phyloP scores from a whole-genome alignment of 2,113 vertebrate genomes.

The Chlamydotis undulata region DNA sequence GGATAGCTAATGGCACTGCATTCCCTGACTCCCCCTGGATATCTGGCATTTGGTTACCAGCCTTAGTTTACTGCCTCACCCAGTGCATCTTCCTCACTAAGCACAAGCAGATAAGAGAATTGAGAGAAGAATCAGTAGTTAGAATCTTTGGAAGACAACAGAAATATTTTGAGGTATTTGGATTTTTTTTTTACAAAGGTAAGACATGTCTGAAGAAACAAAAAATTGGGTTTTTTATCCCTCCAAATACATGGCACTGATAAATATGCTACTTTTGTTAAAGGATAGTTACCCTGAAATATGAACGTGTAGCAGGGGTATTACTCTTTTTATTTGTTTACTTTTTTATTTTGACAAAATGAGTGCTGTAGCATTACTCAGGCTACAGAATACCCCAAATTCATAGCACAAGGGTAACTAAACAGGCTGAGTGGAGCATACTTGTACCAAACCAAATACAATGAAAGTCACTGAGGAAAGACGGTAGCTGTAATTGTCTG shows the following conservation, averaged over 20 bases:
- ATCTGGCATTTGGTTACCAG: neutral
- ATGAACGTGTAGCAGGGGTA: neutral
- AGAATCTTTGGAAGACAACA: neutral
- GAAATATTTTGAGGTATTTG: neutral
- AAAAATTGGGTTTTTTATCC: neutral
- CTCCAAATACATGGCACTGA: neutral
- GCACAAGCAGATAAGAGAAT: neutral
- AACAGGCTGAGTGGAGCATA: neutral
- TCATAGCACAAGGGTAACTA: neutral
- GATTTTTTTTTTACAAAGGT: neutral
- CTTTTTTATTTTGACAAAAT: neutral
- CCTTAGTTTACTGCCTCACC: neutral
- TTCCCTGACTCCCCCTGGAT: neutral
- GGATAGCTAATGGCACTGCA: neutral
- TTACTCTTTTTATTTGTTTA: neutral
- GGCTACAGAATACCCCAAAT: neutral
- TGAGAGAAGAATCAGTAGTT: neutral
- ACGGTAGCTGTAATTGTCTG: accelerated
- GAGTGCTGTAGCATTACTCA: neutral
- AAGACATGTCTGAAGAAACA: neutral
- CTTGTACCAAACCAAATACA: neutral
- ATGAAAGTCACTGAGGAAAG: neutral
- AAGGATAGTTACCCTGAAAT: neutral
- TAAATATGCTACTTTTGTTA: neutral
- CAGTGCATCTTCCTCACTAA: neutral